phyloP scores from a whole-genome alignment of 2,888 invertebrate genomes.

The Chalcosyrphus nemorum region DNA sequence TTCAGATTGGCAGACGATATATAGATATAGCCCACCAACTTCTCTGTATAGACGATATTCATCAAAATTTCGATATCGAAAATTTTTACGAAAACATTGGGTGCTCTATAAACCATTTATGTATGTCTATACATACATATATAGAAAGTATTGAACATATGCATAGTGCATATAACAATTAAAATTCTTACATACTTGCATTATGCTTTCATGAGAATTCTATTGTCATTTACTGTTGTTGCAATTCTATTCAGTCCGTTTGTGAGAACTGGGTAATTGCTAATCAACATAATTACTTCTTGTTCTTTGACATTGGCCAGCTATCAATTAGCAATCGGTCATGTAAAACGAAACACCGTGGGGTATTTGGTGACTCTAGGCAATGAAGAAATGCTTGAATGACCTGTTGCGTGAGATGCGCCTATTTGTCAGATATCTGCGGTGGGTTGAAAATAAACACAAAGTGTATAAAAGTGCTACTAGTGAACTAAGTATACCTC shows the following conservation, averaged over 20 bases:
- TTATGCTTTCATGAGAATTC: conserved; percentile 5
- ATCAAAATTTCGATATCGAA: no score
- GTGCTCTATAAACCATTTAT: no score
- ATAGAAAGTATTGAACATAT: no score
- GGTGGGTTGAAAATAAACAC: neutral
- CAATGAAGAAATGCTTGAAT: conserved; percentile 18
- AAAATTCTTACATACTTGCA: neutral
- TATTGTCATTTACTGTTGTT: conserved; percentile 2
- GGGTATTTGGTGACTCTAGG: conserved; percentile 1
- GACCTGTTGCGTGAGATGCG: conserved; percentile 29
- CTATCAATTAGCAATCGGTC: conserved; percentile 79
- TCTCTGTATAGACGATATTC: no score
- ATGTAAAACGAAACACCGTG: conserved; percentile 76
- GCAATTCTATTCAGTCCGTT: conserved; percentile 27
- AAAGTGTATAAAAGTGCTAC: conserved; percentile 54
- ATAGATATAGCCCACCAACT: no score
- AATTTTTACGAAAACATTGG: no score
- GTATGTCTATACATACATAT: no score
- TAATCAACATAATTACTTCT: conserved; percentile 55
- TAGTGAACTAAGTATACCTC: neutral
- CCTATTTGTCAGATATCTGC: neutral
- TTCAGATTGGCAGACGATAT: no score
- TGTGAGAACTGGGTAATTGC: conserved; percentile 55
- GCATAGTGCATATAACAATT: neutral
- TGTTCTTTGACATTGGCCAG: conserved; percentile 74